phyloP scores from a whole-genome alignment of 2,797 vertebrate genomes.

The Gambusia yucatana region DNA sequence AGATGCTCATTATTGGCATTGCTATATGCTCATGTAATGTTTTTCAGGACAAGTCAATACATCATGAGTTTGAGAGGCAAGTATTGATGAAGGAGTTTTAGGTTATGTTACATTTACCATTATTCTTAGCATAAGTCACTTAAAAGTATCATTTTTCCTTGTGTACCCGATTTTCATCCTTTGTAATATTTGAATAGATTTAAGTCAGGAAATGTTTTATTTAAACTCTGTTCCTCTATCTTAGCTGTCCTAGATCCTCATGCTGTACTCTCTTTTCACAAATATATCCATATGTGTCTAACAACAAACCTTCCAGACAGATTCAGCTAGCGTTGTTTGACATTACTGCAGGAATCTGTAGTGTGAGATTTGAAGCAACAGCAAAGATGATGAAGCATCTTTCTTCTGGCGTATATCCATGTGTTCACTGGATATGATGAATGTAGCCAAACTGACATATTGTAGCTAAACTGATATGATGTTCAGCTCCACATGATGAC shows the following conservation, averaged over 20 bases:
- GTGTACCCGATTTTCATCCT: neutral
- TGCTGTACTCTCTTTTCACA: neutral
- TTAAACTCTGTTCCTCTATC: neutral
- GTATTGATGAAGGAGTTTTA: neutral
- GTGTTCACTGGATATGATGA: neutral
- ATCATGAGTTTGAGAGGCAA: neutral
- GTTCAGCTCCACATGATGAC: neutral
- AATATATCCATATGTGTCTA: neutral
- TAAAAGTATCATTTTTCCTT: neutral
- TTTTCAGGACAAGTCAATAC: neutral
- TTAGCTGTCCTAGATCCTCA: neutral
- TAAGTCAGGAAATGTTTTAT: neutral
- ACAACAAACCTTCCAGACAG: neutral
- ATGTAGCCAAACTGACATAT: too few species aligned
- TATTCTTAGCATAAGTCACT: neutral
- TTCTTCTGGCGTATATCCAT: neutral
- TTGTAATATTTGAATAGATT: neutral
- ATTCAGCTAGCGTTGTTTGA: neutral
- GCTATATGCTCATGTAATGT: neutral
- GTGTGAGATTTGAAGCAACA: neutral
- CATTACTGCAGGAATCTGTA: neutral
- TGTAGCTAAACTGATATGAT: too few species aligned
- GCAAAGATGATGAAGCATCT: neutral
- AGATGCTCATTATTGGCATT: neutral
- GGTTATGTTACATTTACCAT: neutral